A percentile compares a stretch with the other conserved stretches of the same genome.
Evolutionary conservation across 2,797 vertebrate species (phyloP).

Genomic region (Steatocranus sp.): DNA sequence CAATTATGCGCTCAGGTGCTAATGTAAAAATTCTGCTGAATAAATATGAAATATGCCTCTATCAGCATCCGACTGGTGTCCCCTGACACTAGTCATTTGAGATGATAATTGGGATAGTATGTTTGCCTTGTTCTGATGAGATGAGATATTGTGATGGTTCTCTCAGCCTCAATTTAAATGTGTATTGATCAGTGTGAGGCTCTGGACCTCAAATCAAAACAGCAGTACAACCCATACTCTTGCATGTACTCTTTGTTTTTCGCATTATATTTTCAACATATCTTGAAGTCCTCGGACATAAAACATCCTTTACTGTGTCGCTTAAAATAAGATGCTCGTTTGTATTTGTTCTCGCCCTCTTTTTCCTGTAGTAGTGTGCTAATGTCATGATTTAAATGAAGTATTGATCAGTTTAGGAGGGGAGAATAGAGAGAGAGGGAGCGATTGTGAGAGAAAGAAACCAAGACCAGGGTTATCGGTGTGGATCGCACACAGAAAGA

Average conservation of each 20-base stretch:
- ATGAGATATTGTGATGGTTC: constrained; percentile 60
- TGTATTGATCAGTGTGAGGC: constrained; percentile 76
- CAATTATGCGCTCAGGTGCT: constrained; percentile 69
- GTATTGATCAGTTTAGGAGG: constrained; percentile 89
- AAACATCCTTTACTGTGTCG: constrained; percentile 17
- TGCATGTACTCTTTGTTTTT: constrained; percentile 64
- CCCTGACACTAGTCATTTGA: constrained; percentile 61
- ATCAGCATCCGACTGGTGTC: constrained; percentile 60
- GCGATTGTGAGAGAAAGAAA: constrained; percentile 84
- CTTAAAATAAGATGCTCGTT: constrained; percentile 41
- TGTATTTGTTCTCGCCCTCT: constrained; percentile 55
- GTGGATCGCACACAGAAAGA: constrained; percentile 82
- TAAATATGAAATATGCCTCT: constrained; percentile 71
- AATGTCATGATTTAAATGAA: constrained; percentile 90
- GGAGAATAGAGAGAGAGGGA: constrained; percentile 85
- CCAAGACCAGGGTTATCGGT: constrained; percentile 82
- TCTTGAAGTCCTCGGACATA: constrained; percentile 16
- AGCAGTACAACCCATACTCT: constrained; percentile 51
- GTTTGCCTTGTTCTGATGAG: constrained; percentile 73
- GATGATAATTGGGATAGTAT: constrained; percentile 67
- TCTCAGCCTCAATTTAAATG: constrained; percentile 75
- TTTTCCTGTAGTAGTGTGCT: constrained; percentile 77
- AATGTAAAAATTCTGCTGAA: constrained; percentile 73
- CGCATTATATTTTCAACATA: constrained; percentile 41
- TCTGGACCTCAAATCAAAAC: constrained; percentile 69